These are phyloP conservation scores for Lasioglossum morio DNA, from an alignment of 2,888 invertebrate genomes.

Conservation along the genomic window DNA sequence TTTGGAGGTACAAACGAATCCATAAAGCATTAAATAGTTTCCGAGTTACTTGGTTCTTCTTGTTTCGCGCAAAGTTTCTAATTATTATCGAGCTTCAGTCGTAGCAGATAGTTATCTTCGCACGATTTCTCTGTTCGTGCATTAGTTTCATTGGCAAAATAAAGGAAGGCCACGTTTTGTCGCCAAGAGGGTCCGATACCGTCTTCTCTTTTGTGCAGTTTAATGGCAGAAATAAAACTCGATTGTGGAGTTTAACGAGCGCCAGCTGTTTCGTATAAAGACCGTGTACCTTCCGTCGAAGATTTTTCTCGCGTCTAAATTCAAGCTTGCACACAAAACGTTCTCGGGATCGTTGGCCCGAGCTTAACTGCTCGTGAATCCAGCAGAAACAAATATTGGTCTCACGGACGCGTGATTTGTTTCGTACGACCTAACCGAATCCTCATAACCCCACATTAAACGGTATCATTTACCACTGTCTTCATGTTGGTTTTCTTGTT, in stretches of 20 bases:
- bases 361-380: neutral
- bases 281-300: constrained; percentile 1
- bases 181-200: constrained; percentile 10
- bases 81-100: neutral
- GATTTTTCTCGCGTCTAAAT: constrained; percentile 8
- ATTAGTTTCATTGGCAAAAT: constrained; percentile 40
- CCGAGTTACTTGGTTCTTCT: neutral
- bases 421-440: neutral
- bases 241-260: constrained; percentile 45
- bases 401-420: neutral
- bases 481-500: neutral
- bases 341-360: neutral
- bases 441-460: neutral
- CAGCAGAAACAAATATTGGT: neutral
- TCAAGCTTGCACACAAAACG: neutral
- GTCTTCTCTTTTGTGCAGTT: constrained; percentile 23
- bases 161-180: constrained; percentile 22
- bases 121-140: neutral
- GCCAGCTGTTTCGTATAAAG: constrained; percentile 7
- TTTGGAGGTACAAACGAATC: neutral
- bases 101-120: neutral
- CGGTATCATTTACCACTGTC: neutral
- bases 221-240: constrained; percentile 25
- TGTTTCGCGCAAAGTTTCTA: neutral
- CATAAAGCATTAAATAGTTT: neutral